Evolutionary conservation across 2,888 invertebrate species (phyloP), one percentile per base, ranked within the genome.

Genomic region (Sisyra terminalis): DNA sequence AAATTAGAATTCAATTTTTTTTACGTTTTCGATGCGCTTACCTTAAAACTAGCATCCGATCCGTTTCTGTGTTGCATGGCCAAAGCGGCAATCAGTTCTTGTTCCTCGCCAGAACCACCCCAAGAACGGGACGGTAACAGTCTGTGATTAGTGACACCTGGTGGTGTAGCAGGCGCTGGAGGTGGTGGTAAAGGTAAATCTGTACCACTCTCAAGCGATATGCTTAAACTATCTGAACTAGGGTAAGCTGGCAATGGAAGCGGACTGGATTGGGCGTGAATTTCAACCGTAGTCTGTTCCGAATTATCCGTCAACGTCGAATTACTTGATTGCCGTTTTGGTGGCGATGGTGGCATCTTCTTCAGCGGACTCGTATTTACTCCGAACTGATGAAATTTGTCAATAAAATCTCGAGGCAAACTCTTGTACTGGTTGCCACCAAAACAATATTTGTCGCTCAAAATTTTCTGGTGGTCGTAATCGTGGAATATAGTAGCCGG

Each of bases 1-100:
- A 24, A 45, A 38, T 41, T 18, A 30, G n/a, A n/a, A n/a, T n/a
- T n/a, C 29, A 47, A 47, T 29, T 46, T 47, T 10, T 29, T 13
- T 17, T 16, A 13, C 15, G 1, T n/a, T 45, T 39, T 29, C 14
- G 24, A 5, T 24, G 24, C 7, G 7, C 7, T 60, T 58, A 83
- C 82, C 75, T 83, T 83, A 65, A 84, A 84, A 66, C 83, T 83
- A 57, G 83, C 82, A 61, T 83, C 83, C 51, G 82, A 83, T 34
- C 83, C 83, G 50, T 81, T 82, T 48, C 83, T 67, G 55, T 71
- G 71, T 55, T 72, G 72, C 52, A 70, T 55, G 47, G 70, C 61
- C 54, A 64, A 56, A 43, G 64, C 60, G 46, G 62, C 59, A 46
- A 64, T 63, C 24, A 64, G 52, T 46, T 64, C 63, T 49, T 63